Conservation (phyloP, 2,888 invertebrate species). For the Chrysolina haemoptera region DNA sequence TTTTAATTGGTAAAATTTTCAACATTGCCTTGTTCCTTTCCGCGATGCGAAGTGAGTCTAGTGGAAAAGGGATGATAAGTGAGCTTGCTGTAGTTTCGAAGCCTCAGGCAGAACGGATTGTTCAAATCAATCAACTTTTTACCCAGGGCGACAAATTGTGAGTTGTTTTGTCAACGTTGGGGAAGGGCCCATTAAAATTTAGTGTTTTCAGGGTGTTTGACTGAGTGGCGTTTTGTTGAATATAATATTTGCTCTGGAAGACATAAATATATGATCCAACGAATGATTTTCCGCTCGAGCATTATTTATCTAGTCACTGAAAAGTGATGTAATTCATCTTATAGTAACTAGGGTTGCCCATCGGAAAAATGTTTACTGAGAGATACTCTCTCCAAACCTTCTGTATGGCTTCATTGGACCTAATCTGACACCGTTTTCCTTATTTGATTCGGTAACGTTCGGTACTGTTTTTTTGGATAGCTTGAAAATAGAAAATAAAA, state of each 20-base stretch:
- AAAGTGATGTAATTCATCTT: too few relatives aligned
- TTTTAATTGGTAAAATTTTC: conserved; percentile 46
- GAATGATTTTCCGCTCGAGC: not conserved
- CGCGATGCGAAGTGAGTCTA: conserved; percentile 34
- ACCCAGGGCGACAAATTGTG: conserved; percentile 59
- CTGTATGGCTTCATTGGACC: too few relatives aligned
- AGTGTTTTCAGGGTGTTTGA: not conserved
- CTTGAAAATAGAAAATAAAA: too few relatives aligned
- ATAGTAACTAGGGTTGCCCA: too few relatives aligned
- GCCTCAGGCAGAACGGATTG: conserved; percentile 54
- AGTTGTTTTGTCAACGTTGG: conserved; percentile 26
- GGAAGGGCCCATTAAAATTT: not conserved
- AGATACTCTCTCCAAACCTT: too few relatives aligned
- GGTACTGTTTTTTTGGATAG: too few relatives aligned
- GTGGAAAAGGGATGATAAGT: conserved; percentile 45
- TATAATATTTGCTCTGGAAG: not conserved
- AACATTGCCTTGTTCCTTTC: conserved; percentile 37
- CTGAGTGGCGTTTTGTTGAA: not conserved
- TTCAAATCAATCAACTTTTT: conserved; percentile 63
- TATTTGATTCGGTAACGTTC: too few relatives aligned
- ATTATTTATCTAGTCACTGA: too few relatives aligned
- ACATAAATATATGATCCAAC: not conserved
- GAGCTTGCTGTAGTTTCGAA: conserved; percentile 50
- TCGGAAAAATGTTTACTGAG: too few relatives aligned
- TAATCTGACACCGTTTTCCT: too few relatives aligned